phyloP scores from a whole-genome alignment of 37 sponge, comb jelly and placozoan species.

The Spongilla lacustris region DNA sequence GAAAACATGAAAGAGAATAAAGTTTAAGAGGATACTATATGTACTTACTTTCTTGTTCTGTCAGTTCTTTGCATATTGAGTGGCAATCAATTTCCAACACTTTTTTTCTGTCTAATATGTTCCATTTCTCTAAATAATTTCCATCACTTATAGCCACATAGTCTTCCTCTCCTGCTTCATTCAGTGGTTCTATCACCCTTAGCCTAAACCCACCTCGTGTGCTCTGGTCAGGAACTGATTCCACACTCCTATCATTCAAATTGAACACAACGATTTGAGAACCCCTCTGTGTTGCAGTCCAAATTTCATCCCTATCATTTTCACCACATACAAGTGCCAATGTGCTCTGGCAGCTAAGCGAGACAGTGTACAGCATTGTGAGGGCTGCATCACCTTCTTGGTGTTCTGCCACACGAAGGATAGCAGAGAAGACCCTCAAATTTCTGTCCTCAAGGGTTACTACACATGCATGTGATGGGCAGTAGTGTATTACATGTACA shows the following conservation, averaged over 20 bases:
- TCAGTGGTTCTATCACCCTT: conserved; percentile 13
- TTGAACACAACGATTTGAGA: conserved; percentile 6
- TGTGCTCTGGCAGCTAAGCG: not conserved
- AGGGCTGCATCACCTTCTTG: not conserved
- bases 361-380: not conserved
- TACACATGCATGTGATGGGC: not conserved
- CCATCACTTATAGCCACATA: conserved; percentile 13
- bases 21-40: not conserved
- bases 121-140: conserved; percentile 18
- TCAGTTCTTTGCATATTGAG: not conserved
- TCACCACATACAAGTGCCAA: too few relatives aligned
- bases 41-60: conserved; percentile 13
- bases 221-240: not conserved
- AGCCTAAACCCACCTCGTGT: not conserved
- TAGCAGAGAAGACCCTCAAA: conserved; percentile 23
- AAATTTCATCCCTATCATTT: conserved; percentile 3
- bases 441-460: conserved; percentile 33
- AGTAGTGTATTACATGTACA: conserved; percentile 23
- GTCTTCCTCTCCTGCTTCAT: not conserved
- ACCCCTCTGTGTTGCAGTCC: conserved; percentile 31
- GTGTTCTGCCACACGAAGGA: too few relatives aligned
- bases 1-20: not conserved
- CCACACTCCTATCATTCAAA: not conserved
- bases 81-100: conserved; percentile 3
- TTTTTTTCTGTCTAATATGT: not conserved